phyloP scores from a whole-genome alignment of 2,113 vertebrate genomes.

The Gavialis gangeticus region DNA sequence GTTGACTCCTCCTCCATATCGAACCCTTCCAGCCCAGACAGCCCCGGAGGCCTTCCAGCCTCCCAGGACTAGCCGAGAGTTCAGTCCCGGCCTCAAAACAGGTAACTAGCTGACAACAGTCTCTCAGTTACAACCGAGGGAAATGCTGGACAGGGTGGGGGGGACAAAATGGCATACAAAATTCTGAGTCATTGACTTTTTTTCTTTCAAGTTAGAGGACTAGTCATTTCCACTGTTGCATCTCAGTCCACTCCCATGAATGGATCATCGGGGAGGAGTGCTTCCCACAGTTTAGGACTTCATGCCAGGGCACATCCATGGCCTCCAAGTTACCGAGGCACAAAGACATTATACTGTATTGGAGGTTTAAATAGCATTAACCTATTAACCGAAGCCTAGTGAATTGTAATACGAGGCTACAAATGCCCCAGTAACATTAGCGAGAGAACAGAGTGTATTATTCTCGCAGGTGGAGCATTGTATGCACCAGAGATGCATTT shows the following conservation, averaged over 20 bases:
- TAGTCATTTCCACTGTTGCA: conserved; percentile 66
- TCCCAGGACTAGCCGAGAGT: conserved; percentile 85
- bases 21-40: conserved; percentile 87
- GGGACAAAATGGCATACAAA: conserved; percentile 32
- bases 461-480: background rate
- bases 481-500: background rate
- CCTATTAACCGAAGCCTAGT: background rate
- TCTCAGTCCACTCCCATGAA: conserved; percentile 51
- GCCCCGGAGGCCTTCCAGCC: conserved; percentile 82
- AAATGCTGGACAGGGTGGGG: conserved; percentile 63
- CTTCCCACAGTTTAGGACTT: conserved; percentile 16
- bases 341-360: background rate
- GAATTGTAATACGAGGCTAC: background rate
- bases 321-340: background rate
- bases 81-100: conserved; percentile 91
- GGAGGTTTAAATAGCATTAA: background rate
- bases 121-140: conserved; percentile 60
- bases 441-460: background rate
- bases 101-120: conserved; percentile 82
- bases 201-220: conserved; percentile 36
- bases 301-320: background rate
- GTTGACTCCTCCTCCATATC: conserved; percentile 91
- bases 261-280: conserved; percentile 14
- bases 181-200: conserved; percentile 58
- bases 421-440: background rate